A percentile compares a stretch with the other conserved stretches of the same genome.
Evolutionary conservation across 2,888 invertebrate genomes (phyloP).

Genomic region (Ischnus inquisitorius): DNA sequence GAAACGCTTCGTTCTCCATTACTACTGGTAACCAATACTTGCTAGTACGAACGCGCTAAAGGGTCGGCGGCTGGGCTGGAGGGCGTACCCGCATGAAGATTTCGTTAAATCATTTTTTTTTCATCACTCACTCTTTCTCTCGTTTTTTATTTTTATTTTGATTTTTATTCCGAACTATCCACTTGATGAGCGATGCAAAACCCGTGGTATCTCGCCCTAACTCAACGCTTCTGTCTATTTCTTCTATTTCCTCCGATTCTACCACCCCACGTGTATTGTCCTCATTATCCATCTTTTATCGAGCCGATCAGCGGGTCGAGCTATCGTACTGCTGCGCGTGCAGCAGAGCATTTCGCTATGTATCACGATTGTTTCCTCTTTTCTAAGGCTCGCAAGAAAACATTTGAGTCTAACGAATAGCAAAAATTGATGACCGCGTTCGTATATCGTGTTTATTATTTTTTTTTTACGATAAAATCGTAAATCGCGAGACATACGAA

Average conservation of each 20-base stretch:
- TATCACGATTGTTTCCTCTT: background rate
- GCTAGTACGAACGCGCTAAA: constrained; percentile 54
- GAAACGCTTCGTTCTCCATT: constrained; percentile 63
- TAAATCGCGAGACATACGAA: background rate
- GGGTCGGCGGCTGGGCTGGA: constrained; percentile 68
- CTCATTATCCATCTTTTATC: constrained; percentile 4
- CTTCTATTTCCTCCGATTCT: constrained; percentile 3
- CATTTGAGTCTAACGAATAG: constrained; percentile 3
- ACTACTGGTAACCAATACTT: constrained; percentile 52
- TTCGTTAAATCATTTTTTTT: constrained; percentile 43
- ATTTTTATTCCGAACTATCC: constrained; percentile 32
- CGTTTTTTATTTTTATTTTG: constrained; percentile 32
- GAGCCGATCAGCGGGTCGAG: constrained; percentile 24
- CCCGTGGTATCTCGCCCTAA: constrained; percentile 46
- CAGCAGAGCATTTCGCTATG: background rate
- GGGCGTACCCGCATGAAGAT: constrained; percentile 69
- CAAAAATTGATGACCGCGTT: constrained; percentile 1
- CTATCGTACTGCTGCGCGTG: constrained; percentile 3
- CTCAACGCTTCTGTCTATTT: constrained; percentile 40
- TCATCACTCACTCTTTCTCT: constrained; percentile 25
- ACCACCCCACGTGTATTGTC: constrained; percentile 12
- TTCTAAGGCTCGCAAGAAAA: background rate
- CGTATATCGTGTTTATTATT: background rate
- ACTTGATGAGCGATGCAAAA: constrained; percentile 37
- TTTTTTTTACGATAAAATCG: background rate